Base-by-base conservation (phyloP, 2,797 vertebrate species). In the Pipistrellus pygmaeus region DNA sequence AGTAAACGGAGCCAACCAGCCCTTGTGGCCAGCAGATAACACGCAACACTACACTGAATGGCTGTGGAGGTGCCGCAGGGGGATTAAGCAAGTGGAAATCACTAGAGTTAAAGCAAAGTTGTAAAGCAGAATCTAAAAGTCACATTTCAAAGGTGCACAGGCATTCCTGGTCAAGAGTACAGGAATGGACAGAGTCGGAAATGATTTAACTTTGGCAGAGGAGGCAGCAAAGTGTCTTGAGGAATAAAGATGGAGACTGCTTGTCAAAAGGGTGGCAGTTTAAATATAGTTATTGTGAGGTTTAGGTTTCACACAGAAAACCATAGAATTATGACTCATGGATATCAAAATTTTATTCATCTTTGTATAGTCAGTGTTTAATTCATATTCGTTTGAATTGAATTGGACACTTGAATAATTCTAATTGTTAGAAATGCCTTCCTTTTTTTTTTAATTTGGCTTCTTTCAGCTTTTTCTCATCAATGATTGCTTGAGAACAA, bases 251-350 rank as follows among this genome's bases (percentile, higher is more conserved):
- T 0, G 2, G 46, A 66, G 21, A 71, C 41, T 23, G 15, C 48
- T 57, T 41, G 41, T 53, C 17, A 38, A 25, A 78, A 9, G n/a
- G 55, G 57, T 75, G 14, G 71, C 8, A 8, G 62, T 53, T 75
- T 46, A 71, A 82, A 87, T 35, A 51, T n/a, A 71, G 85, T 60
- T 86, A 38, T 51, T 32, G 77, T 35, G 53, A 90, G 5, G 8
- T 71, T 92, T 77, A 23, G 23, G 66, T 68, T 83, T 68, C 88
- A 25, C 35, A 60, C n/a, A 51, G 71, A 72, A 93, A 89, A 75
- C 14, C 35, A 51, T 8, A 51, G 25, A 62, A 75, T 83, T 82
- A 25, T 14, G 60, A 62, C 44, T 93, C 72, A 51, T 21, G 25
- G 72, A 51, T 44, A 85, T 68, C 41, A 73, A 82, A 46, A 15